phyloP scores from a whole-genome alignment of 2,797 vertebrate genomes.

The Euthynnus affinis region DNA sequence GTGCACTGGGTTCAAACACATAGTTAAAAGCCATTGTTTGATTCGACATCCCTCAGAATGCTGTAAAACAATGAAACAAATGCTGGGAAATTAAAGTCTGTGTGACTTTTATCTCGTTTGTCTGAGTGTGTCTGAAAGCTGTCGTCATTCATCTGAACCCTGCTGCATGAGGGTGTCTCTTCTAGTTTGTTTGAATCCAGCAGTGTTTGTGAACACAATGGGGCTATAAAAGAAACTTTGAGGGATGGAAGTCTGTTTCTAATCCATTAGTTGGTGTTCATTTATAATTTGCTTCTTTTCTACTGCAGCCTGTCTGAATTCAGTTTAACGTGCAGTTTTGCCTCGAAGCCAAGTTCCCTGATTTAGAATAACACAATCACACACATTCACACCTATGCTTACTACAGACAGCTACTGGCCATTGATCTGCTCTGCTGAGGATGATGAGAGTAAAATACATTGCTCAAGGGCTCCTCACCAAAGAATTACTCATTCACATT shows the following conservation, averaged over 20 bases:
- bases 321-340: conserved; percentile 13
- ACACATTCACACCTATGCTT: conserved; percentile 45
- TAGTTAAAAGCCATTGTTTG: conserved; percentile 85
- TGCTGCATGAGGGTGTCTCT: conserved; percentile 58
- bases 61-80: conserved; percentile 80
- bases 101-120: conserved; percentile 80
- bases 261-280: conserved; percentile 69
- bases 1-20: conserved; percentile 84
- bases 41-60: conserved; percentile 78
- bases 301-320: conserved; percentile 44
- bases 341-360: conserved; percentile 29
- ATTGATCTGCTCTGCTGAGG: conserved; percentile 26
- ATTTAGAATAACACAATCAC: conserved; percentile 31
- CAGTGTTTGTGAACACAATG: conserved; percentile 70
- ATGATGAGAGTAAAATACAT: conserved; percentile 2
- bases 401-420: conserved; percentile 39
- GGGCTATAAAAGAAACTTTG: conserved; percentile 69
- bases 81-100: conserved; percentile 80
- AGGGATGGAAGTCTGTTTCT: conserved; percentile 67
- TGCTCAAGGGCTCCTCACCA: conserved; percentile 30
- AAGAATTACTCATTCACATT: conserved; percentile 1
- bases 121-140: conserved; percentile 76
- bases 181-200: conserved; percentile 62
- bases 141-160: conserved; percentile 69
- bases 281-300: conserved; percentile 66